A percentile compares a stretch with the other conserved stretches of the same genome.
Conservation (phyloP, 2,888 invertebrate genomes). For the Spisula subtruncata region DNA sequence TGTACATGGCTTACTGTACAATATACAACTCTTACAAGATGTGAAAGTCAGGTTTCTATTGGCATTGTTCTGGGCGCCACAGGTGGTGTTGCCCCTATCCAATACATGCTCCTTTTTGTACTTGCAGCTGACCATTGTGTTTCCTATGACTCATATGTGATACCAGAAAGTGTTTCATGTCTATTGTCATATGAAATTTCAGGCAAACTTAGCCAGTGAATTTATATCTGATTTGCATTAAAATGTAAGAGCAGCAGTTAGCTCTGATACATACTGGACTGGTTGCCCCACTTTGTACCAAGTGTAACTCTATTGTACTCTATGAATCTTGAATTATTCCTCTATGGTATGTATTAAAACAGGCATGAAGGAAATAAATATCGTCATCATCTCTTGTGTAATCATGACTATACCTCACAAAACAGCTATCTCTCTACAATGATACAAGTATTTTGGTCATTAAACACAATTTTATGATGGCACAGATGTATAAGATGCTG, state of each 20-base stretch:
- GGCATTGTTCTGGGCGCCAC: too few relatives aligned
- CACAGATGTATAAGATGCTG: conserved; percentile 14
- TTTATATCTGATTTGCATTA: not conserved
- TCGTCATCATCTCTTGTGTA: conserved; percentile 18
- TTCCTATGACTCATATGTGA: too few relatives aligned
- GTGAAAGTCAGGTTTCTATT: too few relatives aligned
- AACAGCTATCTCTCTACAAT: conserved; percentile 21
- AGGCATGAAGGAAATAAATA: not conserved
- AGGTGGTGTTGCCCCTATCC: too few relatives aligned
- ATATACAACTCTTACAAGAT: too few relatives aligned
- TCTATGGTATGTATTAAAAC: not conserved
- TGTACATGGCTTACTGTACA: too few relatives aligned
- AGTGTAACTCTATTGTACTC: not conserved
- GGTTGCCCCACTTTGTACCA: not conserved
- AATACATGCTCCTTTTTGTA: too few relatives aligned
- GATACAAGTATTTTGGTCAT: conserved; percentile 29
- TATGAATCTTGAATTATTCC: not conserved
- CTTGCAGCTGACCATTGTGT: too few relatives aligned
- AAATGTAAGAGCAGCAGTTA: not conserved
- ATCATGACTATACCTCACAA: conserved; percentile 6
- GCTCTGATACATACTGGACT: not conserved
- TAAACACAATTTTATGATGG: conserved; percentile 5
- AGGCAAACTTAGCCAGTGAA: too few relatives aligned
- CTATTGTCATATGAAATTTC: too few relatives aligned
- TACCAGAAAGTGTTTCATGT: too few relatives aligned